Evolutionary conservation across 2,888 invertebrate genomes (phyloP).

Genomic region (Heliconius erato): DNA sequence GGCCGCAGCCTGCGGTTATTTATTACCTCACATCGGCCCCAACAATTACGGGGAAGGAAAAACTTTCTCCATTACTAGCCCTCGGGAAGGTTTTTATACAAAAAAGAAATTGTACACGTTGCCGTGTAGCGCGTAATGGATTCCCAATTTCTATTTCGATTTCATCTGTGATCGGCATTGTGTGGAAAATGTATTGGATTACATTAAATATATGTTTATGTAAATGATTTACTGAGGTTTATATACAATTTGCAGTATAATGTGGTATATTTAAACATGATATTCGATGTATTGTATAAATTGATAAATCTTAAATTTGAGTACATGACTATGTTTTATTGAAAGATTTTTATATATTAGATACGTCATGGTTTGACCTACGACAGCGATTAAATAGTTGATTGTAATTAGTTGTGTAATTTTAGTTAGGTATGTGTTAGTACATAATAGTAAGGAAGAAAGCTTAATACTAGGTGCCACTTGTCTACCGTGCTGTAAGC

Average conservation of each 20-base stretch:
- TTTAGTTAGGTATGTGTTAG: too few species aligned
- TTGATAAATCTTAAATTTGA: background rate
- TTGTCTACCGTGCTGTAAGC: too few species aligned
- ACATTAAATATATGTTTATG: conserved; percentile 21
- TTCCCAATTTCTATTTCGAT: conserved; percentile 73
- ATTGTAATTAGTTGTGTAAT: too few species aligned
- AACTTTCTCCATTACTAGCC: conserved; percentile 83
- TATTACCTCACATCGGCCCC: conserved; percentile 83
- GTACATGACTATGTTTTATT: background rate
- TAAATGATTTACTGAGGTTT: conserved; percentile 9
- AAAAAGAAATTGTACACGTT: conserved; percentile 78
- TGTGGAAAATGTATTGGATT: conserved; percentile 54
- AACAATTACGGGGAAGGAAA: conserved; percentile 82
- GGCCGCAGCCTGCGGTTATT: conserved; percentile 81
- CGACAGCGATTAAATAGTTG: too few species aligned
- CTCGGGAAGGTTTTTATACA: conserved; percentile 79
- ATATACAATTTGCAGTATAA: conserved; percentile 2
- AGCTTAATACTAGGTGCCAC: too few species aligned
- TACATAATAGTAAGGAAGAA: too few species aligned
- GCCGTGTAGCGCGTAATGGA: conserved; percentile 78
- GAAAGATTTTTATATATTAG: too few species aligned
- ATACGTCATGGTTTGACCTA: too few species aligned
- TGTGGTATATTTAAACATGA: conserved; percentile 3
- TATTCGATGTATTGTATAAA: background rate
- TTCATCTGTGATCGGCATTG: conserved; percentile 64